A percentile compares a stretch with the other conserved stretches of the same genome.
Evolutionary conservation across 2,888 invertebrate genomes (phyloP).

Genomic region (Metalampra italica): DNA sequence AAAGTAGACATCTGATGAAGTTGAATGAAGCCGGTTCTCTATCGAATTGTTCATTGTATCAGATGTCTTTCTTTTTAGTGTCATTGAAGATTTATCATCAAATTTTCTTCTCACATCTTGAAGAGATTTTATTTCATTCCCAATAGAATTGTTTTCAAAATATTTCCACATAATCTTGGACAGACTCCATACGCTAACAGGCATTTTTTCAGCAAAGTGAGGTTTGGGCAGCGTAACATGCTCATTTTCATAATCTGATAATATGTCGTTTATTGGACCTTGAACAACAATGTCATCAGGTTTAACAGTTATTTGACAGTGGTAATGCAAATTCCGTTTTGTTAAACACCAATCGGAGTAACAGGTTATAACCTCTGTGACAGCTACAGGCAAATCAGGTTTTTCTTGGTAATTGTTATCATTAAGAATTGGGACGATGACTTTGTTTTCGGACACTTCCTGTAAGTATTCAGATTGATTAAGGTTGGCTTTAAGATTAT

Average conservation of each 20-base stretch:
- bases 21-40: not conserved
- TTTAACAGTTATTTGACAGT: not conserved
- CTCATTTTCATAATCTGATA: not conserved
- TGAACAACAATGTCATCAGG: not conserved
- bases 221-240: not conserved
- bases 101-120: not conserved
- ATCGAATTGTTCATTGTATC: not conserved
- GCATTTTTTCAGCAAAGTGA: not conserved
- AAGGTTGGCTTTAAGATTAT: too few species aligned
- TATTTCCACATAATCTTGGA: not conserved
- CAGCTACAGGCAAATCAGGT: not conserved
- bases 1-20: not conserved
- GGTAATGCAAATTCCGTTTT: conserved; percentile 11
- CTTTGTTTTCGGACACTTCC: too few species aligned
- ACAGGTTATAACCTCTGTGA: conserved; percentile 9
- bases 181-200: not conserved
- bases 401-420: not conserved
- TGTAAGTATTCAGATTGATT: too few species aligned
- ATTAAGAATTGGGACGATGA: too few species aligned
- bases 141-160: conserved; percentile 4
- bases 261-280: not conserved
- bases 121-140: not conserved
- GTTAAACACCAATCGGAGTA: conserved; percentile 24
- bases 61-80: not conserved
- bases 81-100: not conserved